Conservation (phyloP, 2,113 vertebrate genomes). For the Lepus timidus region DNA sequence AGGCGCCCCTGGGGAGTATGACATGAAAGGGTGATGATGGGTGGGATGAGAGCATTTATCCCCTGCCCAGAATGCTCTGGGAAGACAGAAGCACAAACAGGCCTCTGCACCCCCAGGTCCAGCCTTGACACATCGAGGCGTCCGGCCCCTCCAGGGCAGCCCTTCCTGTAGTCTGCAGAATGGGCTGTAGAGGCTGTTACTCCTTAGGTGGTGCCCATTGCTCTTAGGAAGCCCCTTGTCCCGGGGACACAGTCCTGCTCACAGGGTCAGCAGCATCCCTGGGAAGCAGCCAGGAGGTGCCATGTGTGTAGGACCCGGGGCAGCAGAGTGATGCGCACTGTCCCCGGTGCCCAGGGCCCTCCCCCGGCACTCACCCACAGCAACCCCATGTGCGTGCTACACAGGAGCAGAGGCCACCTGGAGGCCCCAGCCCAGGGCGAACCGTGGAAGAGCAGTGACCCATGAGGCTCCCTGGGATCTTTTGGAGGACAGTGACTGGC, state of each 20-base stretch:
- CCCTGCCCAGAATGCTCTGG: not conserved
- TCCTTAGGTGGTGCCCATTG: not conserved
- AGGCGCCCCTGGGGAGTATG: not conserved
- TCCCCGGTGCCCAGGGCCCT: too few relatives aligned
- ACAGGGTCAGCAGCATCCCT: not conserved
- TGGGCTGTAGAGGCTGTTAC: not conserved
- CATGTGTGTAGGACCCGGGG: slow-evolving; percentile 25
- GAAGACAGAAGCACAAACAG: not conserved
- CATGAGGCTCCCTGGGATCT: slow-evolving; percentile 72
- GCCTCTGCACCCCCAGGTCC: not conserved
- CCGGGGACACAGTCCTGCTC: not conserved
- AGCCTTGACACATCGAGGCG: not conserved
- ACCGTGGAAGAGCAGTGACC: slow-evolving; percentile 71
- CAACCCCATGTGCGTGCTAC: slow-evolving; percentile 72
- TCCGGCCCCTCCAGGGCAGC: not conserved
- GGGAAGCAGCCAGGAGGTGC: not conserved
- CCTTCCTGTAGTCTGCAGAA: not conserved
- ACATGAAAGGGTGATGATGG: not conserved
- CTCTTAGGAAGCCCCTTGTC: not conserved
- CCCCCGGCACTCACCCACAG: slow-evolving; percentile 51
- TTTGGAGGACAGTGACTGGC: slow-evolving; percentile 74
- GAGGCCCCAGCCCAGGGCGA: slow-evolving; percentile 65
- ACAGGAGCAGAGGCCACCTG: slow-evolving; percentile 73
- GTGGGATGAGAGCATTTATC: not conserved
- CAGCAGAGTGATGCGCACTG: not conserved